Evolutionary conservation across 2,888 invertebrate genomes (phyloP), one percentile per base, ranked within the genome.

Genomic region (Dynastes maya): DNA sequence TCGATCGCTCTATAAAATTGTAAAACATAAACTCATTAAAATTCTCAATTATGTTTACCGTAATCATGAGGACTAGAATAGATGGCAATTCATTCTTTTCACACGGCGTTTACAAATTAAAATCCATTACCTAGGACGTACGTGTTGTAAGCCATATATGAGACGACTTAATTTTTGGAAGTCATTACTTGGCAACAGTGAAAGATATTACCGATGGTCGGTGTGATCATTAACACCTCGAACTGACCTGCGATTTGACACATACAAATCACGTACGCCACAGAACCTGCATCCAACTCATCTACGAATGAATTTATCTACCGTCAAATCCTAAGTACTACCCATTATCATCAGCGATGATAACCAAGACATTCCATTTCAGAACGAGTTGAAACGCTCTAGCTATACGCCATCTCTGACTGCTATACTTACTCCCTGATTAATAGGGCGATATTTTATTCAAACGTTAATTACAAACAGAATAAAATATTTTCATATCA

Each of bases 261-360:
- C 80, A 81, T 76, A 81, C 82, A 83, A 83, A 83, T 83, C 83
- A 82, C 82, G 80, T 81, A 78, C 78, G 80, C 79, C 81, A 78
- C 79, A 78, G 68, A 70, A 49, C 77, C 78, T 78, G 81, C 82
- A 80, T 80, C 80, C 80, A 80, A 80, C 83, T 83, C 84, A 84
- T 85, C 85, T 84, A 80, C 83, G 81, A 84, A 84, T 84, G 84
- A 83, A 86, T 86, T 86, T 86, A 86, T 86, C 85, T 85, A 84
- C 84, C 85, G 84, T 84, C 84, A 83, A 84, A 80, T 76, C 78
- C 78, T 82, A 82, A 84, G 83, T 82, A 83, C 82, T 81, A 80
- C 79, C 82, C 83, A 83, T 83, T 83, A 83, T 78, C 81, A 80
- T 81, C 82, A 78, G 77, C 68, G 80, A 80, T 81, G 81, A 82